phyloP scores from a whole-genome alignment of 2,888 invertebrate species.

The Eristalinus aeneus region DNA sequence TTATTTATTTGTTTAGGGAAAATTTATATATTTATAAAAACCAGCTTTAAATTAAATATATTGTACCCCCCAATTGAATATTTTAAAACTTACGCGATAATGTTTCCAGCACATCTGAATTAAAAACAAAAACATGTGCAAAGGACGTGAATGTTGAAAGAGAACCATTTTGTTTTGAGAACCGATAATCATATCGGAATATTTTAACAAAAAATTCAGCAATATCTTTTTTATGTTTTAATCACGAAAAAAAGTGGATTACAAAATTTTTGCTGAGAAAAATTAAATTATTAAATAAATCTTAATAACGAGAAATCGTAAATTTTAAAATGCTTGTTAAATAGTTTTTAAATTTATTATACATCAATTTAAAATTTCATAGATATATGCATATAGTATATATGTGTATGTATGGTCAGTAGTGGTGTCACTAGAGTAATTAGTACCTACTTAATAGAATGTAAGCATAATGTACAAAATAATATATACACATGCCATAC shows the following conservation, averaged over 20 bases:
- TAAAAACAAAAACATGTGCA: neutral
- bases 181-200: slow-evolving; percentile 11
- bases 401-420: slow-evolving; percentile 20
- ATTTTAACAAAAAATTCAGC: slow-evolving; percentile 56
- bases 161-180: neutral
- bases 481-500: slow-evolving; percentile 50
- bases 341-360: slow-evolving; percentile 67
- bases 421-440: slow-evolving; percentile 57
- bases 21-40: slow-evolving; percentile 17
- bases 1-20: slow-evolving; percentile 42
- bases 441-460: slow-evolving; percentile 65
- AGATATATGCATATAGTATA: slow-evolving; percentile 24
- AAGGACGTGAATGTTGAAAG: neutral
- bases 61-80: neutral
- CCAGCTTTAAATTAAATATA: slow-evolving; percentile 50
- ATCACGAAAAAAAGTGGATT: slow-evolving; percentile 16
- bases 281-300: slow-evolving; percentile 12
- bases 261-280: neutral
- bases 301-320: slow-evolving; percentile 15
- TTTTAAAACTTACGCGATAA: neutral
- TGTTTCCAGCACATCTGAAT: neutral
- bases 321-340: slow-evolving; percentile 61
- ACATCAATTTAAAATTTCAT: slow-evolving; percentile 28
- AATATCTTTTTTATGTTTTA: slow-evolving; percentile 53
- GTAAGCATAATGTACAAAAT: slow-evolving; percentile 68